A percentile compares a stretch with the other conserved stretches of the same genome.
Conservation (phyloP, 2,113 vertebrate genomes). For the Haplochromis vanheusdeni region DNA sequence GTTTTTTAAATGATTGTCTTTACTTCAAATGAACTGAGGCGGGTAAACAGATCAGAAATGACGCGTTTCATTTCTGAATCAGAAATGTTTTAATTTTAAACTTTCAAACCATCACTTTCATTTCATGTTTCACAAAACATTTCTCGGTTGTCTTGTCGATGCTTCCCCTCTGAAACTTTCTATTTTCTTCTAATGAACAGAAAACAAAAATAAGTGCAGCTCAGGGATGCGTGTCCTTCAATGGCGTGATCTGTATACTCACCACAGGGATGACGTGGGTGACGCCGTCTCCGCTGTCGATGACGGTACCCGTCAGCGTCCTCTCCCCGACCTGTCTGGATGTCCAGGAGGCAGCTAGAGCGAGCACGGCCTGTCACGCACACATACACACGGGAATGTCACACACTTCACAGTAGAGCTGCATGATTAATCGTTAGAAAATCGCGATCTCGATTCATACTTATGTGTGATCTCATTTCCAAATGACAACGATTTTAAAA, state of each 20-base stretch:
- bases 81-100: not conserved
- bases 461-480: no score
- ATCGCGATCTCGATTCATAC: no score
- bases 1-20: not conserved
- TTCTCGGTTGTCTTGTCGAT: not conserved
- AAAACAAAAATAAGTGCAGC: not conserved
- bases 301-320: constrained; percentile 93
- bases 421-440: no score
- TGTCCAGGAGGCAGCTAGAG: constrained; percentile 96
- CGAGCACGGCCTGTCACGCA: constrained; percentile 84
- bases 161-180: not conserved
- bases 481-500: no score
- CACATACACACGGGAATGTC: not conserved
- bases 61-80: not conserved
- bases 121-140: not conserved
- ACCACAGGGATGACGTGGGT: constrained; percentile 98
- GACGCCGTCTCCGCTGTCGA: constrained; percentile 97
- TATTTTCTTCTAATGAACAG: not conserved
- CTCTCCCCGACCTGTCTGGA: constrained; percentile 95
- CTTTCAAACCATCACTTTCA: not conserved
- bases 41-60: not conserved
- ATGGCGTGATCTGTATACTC: constrained; percentile 36
- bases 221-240: not conserved
- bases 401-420: not conserved
- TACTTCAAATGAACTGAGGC: not conserved